Conservation (phyloP, 2,113 vertebrate genomes). For the Pipa parva region DNA sequence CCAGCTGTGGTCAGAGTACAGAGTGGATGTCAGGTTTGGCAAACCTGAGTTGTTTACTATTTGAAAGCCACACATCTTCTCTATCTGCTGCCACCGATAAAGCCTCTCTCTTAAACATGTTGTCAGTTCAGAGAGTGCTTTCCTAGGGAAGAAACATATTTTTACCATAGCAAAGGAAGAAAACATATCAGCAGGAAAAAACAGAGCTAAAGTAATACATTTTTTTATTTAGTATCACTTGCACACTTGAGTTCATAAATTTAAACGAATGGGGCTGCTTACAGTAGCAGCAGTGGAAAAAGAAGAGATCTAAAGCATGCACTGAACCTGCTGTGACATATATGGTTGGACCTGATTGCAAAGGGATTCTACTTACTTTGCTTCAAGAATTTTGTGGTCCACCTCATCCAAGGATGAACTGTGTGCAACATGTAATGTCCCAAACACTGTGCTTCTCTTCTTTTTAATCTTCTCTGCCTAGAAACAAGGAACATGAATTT, state of each 20-base stretch:
- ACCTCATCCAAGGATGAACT: slow-evolving; percentile 97
- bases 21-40: slow-evolving; percentile 86
- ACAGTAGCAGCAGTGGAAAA: too few relatives aligned
- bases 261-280: too few relatives aligned
- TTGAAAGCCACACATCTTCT: slow-evolving; percentile 95
- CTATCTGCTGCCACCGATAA: slow-evolving; percentile 97
- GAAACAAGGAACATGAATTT: slow-evolving; percentile 49
- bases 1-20: slow-evolving; percentile 98
- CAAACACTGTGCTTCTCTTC: slow-evolving; percentile 91
- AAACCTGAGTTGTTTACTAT: slow-evolving; percentile 92
- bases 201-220: too few relatives aligned
- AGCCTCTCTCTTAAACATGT: slow-evolving; percentile 92
- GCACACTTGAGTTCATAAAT: too few relatives aligned
- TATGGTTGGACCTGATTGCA: too few relatives aligned
- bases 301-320: too few relatives aligned
- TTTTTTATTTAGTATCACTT: too few relatives aligned
- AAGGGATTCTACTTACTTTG: slow-evolving; percentile 92
- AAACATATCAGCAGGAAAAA: background rate
- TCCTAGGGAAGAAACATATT: slow-evolving; percentile 66
- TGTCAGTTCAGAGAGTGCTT: slow-evolving; percentile 89
- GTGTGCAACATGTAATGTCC: slow-evolving; percentile 93
- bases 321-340: too few relatives aligned
- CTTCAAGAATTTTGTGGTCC: slow-evolving; percentile 98
- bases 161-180: slow-evolving; percentile 7
- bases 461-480: slow-evolving; percentile 99